phyloP scores from a whole-genome alignment of 1,140 invertebrate species.

The Nomia melanderi region DNA sequence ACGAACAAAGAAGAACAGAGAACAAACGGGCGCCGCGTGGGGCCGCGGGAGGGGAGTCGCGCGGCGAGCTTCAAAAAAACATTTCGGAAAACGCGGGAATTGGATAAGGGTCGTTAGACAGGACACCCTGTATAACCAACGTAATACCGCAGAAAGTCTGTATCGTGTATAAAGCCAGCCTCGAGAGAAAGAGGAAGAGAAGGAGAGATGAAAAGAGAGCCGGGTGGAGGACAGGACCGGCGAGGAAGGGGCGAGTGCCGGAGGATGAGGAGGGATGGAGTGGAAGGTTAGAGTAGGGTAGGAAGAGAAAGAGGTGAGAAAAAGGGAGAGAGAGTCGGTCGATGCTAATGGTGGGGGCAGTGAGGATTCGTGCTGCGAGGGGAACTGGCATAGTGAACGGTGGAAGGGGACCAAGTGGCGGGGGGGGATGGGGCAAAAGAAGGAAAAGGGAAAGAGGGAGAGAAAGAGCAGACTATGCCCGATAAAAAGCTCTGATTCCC shows the following conservation, averaged over 20 bases:
- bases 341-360: background rate
- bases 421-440: constrained; percentile 8
- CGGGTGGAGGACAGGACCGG: too few relatives aligned
- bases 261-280: too few relatives aligned
- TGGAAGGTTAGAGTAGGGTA: background rate
- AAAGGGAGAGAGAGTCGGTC: constrained; percentile 8
- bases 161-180: constrained; percentile 45
- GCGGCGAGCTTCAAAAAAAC: background rate
- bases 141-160: constrained; percentile 43
- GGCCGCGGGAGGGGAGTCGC: background rate
- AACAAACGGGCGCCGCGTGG: background rate
- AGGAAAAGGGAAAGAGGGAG: constrained; percentile 20
- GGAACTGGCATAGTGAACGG: background rate
- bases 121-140: constrained; percentile 39
- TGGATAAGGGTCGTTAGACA: constrained; percentile 41
- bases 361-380: constrained; percentile 1
- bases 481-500: constrained; percentile 71
- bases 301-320: constrained; percentile 18
- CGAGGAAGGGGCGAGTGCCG: too few relatives aligned
- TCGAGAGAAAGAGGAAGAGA: constrained; percentile 22
- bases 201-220: constrained; percentile 32
- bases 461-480: constrained; percentile 40
- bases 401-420: background rate
- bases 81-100: constrained; percentile 32
- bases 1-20: background rate